Conservation (phyloP, 2,113 vertebrate species). For the Bagarius yarrelli region DNA sequence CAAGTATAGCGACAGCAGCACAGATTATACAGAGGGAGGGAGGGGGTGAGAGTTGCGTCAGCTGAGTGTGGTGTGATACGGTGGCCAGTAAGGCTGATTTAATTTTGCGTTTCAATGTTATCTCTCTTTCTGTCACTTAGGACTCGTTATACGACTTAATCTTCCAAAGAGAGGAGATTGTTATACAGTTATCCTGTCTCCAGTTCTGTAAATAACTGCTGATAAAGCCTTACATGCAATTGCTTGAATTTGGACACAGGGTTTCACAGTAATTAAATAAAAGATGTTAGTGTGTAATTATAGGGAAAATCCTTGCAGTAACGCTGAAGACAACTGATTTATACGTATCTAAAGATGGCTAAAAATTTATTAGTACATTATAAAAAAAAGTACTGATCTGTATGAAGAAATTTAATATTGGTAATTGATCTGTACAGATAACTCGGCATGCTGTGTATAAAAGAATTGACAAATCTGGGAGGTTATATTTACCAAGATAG, state of each 20-base stretch:
- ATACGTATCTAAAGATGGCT: background rate
- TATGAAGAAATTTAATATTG: background rate
- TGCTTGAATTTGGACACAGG: background rate
- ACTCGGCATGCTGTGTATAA: background rate
- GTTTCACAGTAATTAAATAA: background rate
- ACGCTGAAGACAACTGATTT: background rate
- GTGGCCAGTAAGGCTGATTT: slow-evolving; percentile 72
- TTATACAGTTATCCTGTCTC: slow-evolving; percentile 48
- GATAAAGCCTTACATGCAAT: background rate
- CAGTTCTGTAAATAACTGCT: slow-evolving; percentile 54
- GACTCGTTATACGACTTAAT: slow-evolving; percentile 60
- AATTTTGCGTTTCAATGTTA: slow-evolving; percentile 48
- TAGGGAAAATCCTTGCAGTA: background rate
- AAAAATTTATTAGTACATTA: background rate
- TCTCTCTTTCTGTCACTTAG: slow-evolving; percentile 26
- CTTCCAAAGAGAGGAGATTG: slow-evolving; percentile 66
- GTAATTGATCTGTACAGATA: background rate
- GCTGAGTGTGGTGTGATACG: slow-evolving; percentile 83
- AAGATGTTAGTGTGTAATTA: background rate
- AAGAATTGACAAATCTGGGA: no score
- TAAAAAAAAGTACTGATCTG: background rate
- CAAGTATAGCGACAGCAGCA: slow-evolving; percentile 49
- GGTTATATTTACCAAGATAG: no score
- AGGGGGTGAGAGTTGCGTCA: slow-evolving; percentile 69
- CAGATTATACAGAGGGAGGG: slow-evolving; percentile 47